Evolutionary conservation across 1,140 invertebrate genomes (phyloP).

Genomic region (Euura saliciscinereae): DNA sequence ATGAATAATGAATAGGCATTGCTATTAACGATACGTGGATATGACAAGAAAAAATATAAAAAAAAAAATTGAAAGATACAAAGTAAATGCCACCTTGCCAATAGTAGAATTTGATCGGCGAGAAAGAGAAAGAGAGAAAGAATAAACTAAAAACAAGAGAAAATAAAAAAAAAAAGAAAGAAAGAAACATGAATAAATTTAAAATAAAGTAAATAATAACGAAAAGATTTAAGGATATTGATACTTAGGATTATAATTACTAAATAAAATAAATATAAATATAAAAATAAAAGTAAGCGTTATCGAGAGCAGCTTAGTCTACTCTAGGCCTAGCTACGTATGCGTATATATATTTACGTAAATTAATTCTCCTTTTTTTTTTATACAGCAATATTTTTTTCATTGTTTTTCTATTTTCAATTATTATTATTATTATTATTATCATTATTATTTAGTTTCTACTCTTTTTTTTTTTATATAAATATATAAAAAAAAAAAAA

Average conservation of each 20-base stretch:
- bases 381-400: slow-evolving; percentile 25
- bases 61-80: no score
- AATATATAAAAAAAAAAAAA: no score
- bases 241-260: neutral
- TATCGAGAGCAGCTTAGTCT: slow-evolving; percentile 44
- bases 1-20: slow-evolving; percentile 9
- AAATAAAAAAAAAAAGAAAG: slow-evolving; percentile 46
- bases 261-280: no score
- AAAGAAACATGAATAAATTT: slow-evolving; percentile 34
- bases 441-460: slow-evolving; percentile 5
- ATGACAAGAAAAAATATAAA: slow-evolving; percentile 9
- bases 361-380: slow-evolving; percentile 25
- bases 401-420: slow-evolving; percentile 20
- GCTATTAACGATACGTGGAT: neutral
- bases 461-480: neutral
- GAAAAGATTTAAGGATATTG: slow-evolving; percentile 11
- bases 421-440: slow-evolving; percentile 8
- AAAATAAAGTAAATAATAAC: slow-evolving; percentile 43
- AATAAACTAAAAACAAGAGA: slow-evolving; percentile 25
- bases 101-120: no score
- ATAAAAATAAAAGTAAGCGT: slow-evolving; percentile 7
- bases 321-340: slow-evolving; percentile 47
- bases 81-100: no score
- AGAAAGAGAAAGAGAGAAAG: slow-evolving; percentile 11
- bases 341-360: slow-evolving; percentile 27